Conservation (phyloP, 2,113 vertebrate genomes). For the Trematomus loennbergii region DNA sequence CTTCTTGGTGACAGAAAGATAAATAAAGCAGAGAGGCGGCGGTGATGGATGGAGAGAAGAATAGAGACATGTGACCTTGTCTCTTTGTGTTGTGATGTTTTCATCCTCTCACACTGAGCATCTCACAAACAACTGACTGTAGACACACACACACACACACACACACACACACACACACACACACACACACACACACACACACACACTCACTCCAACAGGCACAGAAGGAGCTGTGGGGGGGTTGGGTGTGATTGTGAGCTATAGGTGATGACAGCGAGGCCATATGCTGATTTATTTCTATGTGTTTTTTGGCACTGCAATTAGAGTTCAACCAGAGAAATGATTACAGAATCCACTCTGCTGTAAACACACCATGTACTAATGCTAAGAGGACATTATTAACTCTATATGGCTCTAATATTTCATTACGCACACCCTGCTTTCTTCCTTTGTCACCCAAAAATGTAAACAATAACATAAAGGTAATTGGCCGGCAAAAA, state of each 20-base stretch:
- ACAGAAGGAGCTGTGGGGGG: conserved; percentile 50
- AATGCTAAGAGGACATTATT: conserved; percentile 10
- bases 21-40: conserved; percentile 6
- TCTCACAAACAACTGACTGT: conserved; percentile 22
- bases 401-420: background rate
- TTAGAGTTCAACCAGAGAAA: conserved; percentile 42
- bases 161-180: no score
- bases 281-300: conserved; percentile 73
- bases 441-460: no score
- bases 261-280: conserved; percentile 73
- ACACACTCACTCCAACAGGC: background rate
- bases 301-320: conserved; percentile 11
- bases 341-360: background rate
- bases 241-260: conserved; percentile 72
- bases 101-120: conserved; percentile 15
- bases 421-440: no score
- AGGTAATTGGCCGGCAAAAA: no score
- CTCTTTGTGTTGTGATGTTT: conserved; percentile 44
- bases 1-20: conserved; percentile 5
- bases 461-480: no score
- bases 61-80: conserved; percentile 40
- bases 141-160: no score
- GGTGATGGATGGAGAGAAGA: conserved; percentile 19
- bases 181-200: no score
- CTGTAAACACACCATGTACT: background rate